Percentiles rank a stretch among this genome's conserved stretches.
Conservation (phyloP, 1,140 invertebrate genomes). For the Chymomyza costata region DNA sequence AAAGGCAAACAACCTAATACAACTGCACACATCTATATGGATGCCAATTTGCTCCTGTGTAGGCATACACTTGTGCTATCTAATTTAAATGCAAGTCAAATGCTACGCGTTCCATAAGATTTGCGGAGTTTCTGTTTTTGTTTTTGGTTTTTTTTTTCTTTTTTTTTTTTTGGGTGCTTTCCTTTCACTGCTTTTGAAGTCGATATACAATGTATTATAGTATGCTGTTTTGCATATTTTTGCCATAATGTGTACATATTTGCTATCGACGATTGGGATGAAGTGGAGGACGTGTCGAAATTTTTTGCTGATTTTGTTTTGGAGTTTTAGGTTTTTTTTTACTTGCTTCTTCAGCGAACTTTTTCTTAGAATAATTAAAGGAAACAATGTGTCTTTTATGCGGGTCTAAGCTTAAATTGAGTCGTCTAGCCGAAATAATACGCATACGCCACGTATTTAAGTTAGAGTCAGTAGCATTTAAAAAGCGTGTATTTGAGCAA, state of each 20-base stretch:
- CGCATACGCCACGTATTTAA: constrained; percentile 41
- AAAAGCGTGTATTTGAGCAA: constrained; percentile 61
- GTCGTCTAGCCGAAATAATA: no score
- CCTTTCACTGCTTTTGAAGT: not conserved
- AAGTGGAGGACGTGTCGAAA: no score
- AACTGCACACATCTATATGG: no score
- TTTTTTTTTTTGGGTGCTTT: not conserved
- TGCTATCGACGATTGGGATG: constrained; percentile 40
- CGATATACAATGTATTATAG: constrained; percentile 34
- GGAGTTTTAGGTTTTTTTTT: no score
- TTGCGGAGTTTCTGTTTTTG: constrained; percentile 10
- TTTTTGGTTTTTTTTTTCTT: not conserved
- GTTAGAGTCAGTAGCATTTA: no score
- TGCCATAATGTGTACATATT: constrained; percentile 49
- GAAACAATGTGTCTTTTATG: no score
- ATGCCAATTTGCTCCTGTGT: no score
- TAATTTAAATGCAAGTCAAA: constrained; percentile 49
- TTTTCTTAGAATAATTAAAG: no score
- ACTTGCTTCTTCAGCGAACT: no score
- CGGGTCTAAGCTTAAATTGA: no score
- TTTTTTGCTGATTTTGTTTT: no score
- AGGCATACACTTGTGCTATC: constrained; percentile 31
- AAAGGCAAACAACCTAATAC: constrained; percentile 2
- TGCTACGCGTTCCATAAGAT: constrained; percentile 43
- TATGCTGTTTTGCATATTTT: constrained; percentile 45